Percentiles rank a stretch among this genome's conserved stretches.
Conservation (phyloP, 2,113 vertebrate species). For the Strix uralensis region DNA sequence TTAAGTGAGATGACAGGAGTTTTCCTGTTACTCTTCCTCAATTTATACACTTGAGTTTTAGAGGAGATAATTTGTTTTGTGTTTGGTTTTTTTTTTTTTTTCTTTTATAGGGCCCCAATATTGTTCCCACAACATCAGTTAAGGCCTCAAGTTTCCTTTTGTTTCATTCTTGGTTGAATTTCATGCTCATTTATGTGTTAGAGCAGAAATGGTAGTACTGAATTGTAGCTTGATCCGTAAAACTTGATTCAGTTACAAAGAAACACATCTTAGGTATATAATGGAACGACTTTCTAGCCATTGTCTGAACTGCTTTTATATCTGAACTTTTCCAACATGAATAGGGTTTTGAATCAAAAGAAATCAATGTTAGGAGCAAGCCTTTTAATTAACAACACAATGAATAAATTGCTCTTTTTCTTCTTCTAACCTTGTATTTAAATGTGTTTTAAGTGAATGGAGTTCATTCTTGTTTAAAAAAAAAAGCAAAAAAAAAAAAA, state of each 20-base stretch:
- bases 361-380: not conserved
- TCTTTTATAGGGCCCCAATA: not conserved
- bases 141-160: not conserved
- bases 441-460: slow-evolving; percentile 19
- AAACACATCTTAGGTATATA: not conserved
- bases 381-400: not conserved
- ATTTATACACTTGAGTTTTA: not conserved
- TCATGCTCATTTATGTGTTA: not conserved
- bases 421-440: slow-evolving; percentile 38
- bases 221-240: not conserved
- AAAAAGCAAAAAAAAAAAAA: not conserved
- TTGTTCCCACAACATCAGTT: not conserved
- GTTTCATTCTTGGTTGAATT: not conserved
- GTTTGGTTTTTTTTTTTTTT: not conserved
- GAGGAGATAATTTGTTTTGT: not conserved
- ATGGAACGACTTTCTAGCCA: not conserved
- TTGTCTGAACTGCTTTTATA: not conserved
- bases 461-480: not conserved
- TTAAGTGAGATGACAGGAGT: not conserved
- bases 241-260: not conserved
- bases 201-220: not conserved
- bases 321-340: not conserved
- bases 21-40: not conserved
- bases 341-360: not conserved
- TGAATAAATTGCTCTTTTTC: not conserved